phyloP scores from a whole-genome alignment of 1,140 invertebrate species.

The Cotesia typhae region DNA sequence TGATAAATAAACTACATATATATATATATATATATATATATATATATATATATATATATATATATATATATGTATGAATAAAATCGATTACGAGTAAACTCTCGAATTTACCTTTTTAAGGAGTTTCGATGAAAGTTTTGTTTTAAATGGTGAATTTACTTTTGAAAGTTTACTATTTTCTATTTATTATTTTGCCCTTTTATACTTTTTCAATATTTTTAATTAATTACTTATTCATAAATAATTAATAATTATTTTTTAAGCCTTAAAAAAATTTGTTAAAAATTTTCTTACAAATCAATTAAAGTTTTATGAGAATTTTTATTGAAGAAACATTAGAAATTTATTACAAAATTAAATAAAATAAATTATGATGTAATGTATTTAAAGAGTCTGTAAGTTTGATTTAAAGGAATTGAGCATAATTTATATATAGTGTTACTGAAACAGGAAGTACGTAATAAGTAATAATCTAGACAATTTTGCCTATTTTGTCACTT shows the following conservation, averaged over 20 bases:
- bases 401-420: slow-evolving; percentile 7
- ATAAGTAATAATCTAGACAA: slow-evolving; percentile 3
- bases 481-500: too few species aligned
- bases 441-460: background rate
- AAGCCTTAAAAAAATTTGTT: too few species aligned
- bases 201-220: too few species aligned
- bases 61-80: background rate
- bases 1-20: background rate
- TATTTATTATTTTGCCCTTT: too few species aligned
- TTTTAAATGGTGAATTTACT: background rate
- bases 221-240: too few species aligned
- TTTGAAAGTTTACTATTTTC: background rate
- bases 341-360: background rate
- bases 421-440: slow-evolving; percentile 1
- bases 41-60: background rate
- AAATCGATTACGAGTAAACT: background rate
- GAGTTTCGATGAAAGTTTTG: slow-evolving; percentile 21
- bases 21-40: background rate
- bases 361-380: background rate
- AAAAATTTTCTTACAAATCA: too few species aligned
- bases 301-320: too few species aligned
- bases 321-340: background rate
- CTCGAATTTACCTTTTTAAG: slow-evolving; percentile 18
- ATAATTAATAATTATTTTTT: too few species aligned
- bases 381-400: background rate